phyloP scores from a whole-genome alignment of 2,797 vertebrate genomes.

The Hylomyscus alleni region DNA sequence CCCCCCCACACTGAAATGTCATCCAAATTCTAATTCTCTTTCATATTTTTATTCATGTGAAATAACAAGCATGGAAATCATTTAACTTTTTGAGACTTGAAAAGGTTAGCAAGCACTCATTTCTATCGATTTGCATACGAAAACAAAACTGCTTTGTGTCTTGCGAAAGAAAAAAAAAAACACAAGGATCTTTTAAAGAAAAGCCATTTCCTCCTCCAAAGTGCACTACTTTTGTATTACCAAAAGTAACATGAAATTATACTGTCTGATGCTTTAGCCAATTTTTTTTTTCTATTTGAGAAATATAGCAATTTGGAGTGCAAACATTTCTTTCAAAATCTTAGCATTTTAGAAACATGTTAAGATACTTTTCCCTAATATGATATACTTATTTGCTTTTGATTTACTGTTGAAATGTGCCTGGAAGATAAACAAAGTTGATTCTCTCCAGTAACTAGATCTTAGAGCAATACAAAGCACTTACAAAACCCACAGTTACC shows the following conservation, averaged over 20 bases:
- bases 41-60: conserved; percentile 14
- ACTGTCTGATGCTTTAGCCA: neutral
- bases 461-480: neutral
- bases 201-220: conserved; percentile 15
- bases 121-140: conserved; percentile 53
- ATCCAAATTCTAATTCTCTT: conserved; percentile 42
- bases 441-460: neutral
- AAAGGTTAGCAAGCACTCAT: conserved; percentile 55
- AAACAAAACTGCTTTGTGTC: conserved; percentile 35
- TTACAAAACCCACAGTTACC: neutral
- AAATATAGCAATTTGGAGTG: conserved; percentile 7
- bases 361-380: neutral
- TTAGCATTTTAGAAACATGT: conserved; percentile 22
- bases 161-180: conserved; percentile 3
- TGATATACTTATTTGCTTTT: conserved; percentile 2
- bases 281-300: neutral
- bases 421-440: neutral
- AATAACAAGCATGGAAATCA: neutral
- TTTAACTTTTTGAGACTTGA: conserved; percentile 11
- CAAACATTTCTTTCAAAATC: neutral
- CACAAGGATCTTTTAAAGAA: conserved; percentile 42
- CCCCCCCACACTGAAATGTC: neutral
- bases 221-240: neutral
- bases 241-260: conserved; percentile 53
- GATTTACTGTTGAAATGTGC: neutral